Evolutionary conservation across 2,888 invertebrate genomes (phyloP), one percentile per base, ranked within the genome.

Genomic region (Caenorhabditis angaria): DNA sequence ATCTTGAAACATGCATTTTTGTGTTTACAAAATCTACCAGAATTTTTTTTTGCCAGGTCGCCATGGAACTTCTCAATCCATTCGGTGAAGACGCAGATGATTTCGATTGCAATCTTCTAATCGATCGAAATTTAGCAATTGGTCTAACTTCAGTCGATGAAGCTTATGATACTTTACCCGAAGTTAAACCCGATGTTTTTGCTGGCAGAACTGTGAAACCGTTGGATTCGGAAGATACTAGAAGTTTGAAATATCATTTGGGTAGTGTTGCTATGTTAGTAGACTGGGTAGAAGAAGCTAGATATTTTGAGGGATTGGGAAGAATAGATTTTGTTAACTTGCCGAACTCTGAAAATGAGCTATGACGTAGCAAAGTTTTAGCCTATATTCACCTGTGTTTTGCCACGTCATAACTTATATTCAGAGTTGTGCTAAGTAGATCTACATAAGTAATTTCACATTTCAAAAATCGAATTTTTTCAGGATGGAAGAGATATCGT

Each of bases 71-170:
- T 24, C 32, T 78, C 28, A 78, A 78, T 67, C 78, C 78, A n/a
- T 76, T 76, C 48, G 78, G 78, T 47, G 78, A 78, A 47, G 78
- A 78, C 54, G 75, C 75, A 10, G 78, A 78, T 32, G 78, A 78
- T 32, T 78, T 74, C 47, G 78, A 78, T 32, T 76, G 75, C 56
- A 78, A 78, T 56, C 63, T 78, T 12, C 35, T 78, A 24, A 68
- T 78, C 32, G 78, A 78, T 60, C 28, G 78, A 27, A 78, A 78
- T 61, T 58, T 78, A 24, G 75, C 78, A 18, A 71, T 77, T 27
- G 70, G 70, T 6, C 41, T 77, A 27, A 70, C 77, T 8, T 66
- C 73, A 0, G 73, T 73, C 0, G 74, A 78, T 48, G 78, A 76
- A n/a, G 75, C 67, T 1, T 72, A 66, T 54, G 74, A 72, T 61